Conservation (phyloP, 2,113 vertebrate species). For the Barbus barbus region DNA sequence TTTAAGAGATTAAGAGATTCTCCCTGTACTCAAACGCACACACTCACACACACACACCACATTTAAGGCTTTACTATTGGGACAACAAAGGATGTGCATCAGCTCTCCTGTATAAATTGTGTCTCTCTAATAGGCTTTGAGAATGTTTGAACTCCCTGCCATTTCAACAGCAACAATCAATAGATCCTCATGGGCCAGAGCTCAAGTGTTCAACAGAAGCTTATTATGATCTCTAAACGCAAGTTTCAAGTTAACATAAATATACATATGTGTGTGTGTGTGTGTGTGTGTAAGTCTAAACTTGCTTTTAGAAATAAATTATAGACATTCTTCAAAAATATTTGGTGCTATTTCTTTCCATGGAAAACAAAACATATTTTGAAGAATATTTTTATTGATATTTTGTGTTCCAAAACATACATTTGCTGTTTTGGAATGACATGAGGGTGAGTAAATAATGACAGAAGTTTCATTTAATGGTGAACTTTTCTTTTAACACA, state of each 20-base stretch:
- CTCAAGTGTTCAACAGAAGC: constrained; percentile 29
- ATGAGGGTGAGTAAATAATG: background rate
- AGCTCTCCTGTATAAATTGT: constrained; percentile 2
- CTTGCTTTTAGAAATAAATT: no score
- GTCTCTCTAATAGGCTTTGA: constrained; percentile 42
- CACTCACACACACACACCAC: background rate
- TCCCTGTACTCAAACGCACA: background rate
- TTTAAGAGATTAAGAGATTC: constrained; percentile 17
- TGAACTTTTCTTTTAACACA: constrained; percentile 33
- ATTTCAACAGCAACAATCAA: constrained; percentile 44
- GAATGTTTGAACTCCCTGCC: constrained; percentile 43
- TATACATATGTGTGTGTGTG: background rate
- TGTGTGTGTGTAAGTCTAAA: no score
- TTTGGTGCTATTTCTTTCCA: background rate
- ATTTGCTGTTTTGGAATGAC: background rate
- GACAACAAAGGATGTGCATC: background rate
- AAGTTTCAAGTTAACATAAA: background rate
- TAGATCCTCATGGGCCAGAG: constrained; percentile 13
- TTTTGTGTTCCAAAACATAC: background rate
- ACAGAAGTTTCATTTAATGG: background rate
- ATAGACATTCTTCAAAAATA: background rate
- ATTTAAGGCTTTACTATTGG: constrained; percentile 25
- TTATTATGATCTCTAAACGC: constrained; percentile 45
- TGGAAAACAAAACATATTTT: background rate
- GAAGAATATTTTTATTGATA: no score